Conservation (phyloP, 2,888 invertebrate genomes). For the Eurytoma californica region DNA sequence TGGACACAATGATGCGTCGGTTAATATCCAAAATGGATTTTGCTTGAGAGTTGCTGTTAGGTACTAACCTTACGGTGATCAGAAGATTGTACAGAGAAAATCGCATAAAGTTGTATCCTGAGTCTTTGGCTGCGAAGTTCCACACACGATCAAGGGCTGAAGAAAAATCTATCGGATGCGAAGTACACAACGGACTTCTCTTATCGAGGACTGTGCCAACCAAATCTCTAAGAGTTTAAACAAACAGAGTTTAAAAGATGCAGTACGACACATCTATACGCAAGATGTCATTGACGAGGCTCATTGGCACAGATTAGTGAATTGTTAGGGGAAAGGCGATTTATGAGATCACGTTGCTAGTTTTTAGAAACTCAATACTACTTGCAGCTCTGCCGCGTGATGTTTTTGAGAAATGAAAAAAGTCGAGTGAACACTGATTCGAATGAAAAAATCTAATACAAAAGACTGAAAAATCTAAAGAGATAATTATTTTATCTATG, state of each 20-base stretch:
- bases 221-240: slow-evolving; percentile 44
- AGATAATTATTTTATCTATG: no score
- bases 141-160: slow-evolving; percentile 46
- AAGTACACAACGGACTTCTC: slow-evolving; percentile 63
- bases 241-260: slow-evolving; percentile 12
- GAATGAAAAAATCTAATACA: no score
- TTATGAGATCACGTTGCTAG: slow-evolving; percentile 25
- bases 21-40: no score
- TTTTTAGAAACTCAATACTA: slow-evolving; percentile 11
- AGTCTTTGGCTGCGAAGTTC: slow-evolving; percentile 12
- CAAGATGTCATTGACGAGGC: neutral
- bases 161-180: slow-evolving; percentile 66
- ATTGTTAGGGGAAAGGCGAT: slow-evolving; percentile 48
- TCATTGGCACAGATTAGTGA: slow-evolving; percentile 39
- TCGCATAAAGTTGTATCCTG: no score
- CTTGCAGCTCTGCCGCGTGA: neutral
- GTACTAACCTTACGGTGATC: slow-evolving; percentile 52
- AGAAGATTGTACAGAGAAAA: slow-evolving; percentile 65
- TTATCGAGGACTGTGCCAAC: slow-evolving; percentile 68
- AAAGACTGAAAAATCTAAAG: no score
- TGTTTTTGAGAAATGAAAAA: slow-evolving; percentile 6
- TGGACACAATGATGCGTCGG: no score
- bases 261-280: neutral
- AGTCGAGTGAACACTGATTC: slow-evolving; percentile 27
- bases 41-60: no score